phyloP scores from a whole-genome alignment of 2,797 vertebrate species.

The Choloepus didactylus region DNA sequence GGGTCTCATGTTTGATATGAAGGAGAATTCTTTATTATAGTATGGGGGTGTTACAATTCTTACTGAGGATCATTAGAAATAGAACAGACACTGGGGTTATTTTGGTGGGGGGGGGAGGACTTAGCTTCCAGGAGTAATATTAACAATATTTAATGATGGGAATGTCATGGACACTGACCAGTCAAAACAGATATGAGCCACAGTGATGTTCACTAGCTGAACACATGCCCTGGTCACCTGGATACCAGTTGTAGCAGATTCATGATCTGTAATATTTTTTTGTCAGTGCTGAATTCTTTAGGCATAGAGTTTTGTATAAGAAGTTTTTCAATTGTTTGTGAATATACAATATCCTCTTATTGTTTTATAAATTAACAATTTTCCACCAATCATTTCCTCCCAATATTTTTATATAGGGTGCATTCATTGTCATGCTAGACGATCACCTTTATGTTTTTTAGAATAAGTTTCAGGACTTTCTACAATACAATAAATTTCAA shows the following conservation, averaged over 20 bases:
- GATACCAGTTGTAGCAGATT: background rate
- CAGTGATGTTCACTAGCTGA: background rate
- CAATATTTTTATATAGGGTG: background rate
- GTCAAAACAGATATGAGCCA: background rate
- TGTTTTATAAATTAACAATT: background rate
- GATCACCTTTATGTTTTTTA: background rate
- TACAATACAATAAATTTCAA: conserved; percentile 35
- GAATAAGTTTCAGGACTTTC: background rate
- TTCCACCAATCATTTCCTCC: background rate
- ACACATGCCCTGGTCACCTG: background rate
- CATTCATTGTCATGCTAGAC: background rate
- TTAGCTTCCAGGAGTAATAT: background rate
- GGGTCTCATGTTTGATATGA: background rate
- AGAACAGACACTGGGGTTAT: background rate
- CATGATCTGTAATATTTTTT: background rate
- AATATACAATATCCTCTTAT: background rate
- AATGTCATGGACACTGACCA: background rate
- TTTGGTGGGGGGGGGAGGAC: too few relatives aligned
- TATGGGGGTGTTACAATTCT: background rate
- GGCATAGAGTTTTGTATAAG: background rate
- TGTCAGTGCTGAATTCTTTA: background rate
- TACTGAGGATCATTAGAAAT: background rate
- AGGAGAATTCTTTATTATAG: conserved; percentile 7
- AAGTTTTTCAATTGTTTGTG: conserved; percentile 33
- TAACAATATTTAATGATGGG: background rate